Evolutionary conservation across 2,888 invertebrate genomes (phyloP), one percentile per base, ranked within the genome.

Genomic region (Sylvicola fuscatus): DNA sequence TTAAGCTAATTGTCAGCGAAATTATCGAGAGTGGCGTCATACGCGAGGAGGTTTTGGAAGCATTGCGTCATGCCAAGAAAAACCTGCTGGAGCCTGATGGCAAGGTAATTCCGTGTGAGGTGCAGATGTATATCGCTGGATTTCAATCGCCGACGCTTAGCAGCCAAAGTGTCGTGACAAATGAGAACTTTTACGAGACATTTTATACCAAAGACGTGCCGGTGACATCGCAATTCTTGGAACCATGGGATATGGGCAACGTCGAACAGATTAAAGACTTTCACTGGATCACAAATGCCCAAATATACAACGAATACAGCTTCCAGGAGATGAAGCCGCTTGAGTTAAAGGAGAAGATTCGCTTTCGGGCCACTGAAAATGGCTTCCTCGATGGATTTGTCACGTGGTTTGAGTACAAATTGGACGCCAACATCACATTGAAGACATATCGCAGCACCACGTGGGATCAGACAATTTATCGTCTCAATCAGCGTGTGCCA

Each of bases 381-480:
- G 77, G 76, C 2, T 56, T 52, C 34, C 49, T 80, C 11, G 72
- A 80, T 55, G 67, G 69, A 15, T 54, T 79, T 32, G 69, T 70
- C 35, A 66, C 77, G 27, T 82, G 77, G 76, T 83, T 83, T 49
- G 70, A 75, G 47, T 58, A 83, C 38, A 58, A 74, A 48, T 58
- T 84, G 33, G 68, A 73, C 45, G 68, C 72, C 1, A 56, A 82
- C 28, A 69, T 71, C 34, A 73, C 75, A 7, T 63, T 71, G 41
- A 75, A 77, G 2, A 58, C 51, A 37, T 54, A 58, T 17, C 51
- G 54, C 5, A 46, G 53, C 2, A 53, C 59, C 42, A 60, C 63
- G 3, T 84, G 83, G 83, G 80, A 83, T 49, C 78, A 80, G 49
- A 79, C 78, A 6, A 60, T 83, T 28, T 78, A 75, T 50, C 72